Percentiles rank a stretch among this genome's conserved stretches.
Evolutionary conservation across 2,888 invertebrate species (phyloP).

Genomic region (Dryobotodes eremita): DNA sequence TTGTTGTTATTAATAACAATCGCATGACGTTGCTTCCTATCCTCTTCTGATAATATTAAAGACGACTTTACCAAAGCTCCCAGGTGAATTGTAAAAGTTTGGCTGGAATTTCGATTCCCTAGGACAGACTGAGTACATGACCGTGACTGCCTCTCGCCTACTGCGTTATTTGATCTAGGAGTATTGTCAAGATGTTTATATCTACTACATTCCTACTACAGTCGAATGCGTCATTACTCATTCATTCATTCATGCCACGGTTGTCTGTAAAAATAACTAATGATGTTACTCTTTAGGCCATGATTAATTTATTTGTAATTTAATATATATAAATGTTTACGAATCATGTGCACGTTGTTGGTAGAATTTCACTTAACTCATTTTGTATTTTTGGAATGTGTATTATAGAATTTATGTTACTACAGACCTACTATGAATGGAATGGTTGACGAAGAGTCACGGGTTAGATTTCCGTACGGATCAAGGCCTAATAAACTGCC

Average conservation of each 20-base stretch:
- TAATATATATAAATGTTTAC: constrained; percentile 34
- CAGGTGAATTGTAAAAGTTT: neutral
- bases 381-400: constrained; percentile 47
- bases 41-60: neutral
- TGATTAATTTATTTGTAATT: constrained; percentile 56
- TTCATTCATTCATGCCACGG: constrained; percentile 60
- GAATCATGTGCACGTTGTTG: constrained; percentile 23
- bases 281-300: constrained; percentile 22
- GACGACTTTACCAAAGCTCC: neutral
- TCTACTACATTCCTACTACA: constrained; percentile 38
- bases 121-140: too few relatives aligned
- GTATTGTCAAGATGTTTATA: constrained; percentile 13
- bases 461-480: too few relatives aligned
- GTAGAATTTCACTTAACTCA: constrained; percentile 17
- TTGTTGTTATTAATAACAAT: neutral
- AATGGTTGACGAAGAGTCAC: constrained; percentile 7
- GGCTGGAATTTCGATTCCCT: neutral
- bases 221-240: constrained; percentile 47
- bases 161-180: neutral
- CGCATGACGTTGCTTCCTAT: neutral
- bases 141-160: neutral
- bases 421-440: neutral
- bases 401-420: constrained; percentile 23
- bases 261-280: constrained; percentile 51
- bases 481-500: too few relatives aligned